These are phyloP conservation scores for Synanthedon vespiformis DNA, from an alignment of 2,888 invertebrate species.

Conservation along the genomic window DNA sequence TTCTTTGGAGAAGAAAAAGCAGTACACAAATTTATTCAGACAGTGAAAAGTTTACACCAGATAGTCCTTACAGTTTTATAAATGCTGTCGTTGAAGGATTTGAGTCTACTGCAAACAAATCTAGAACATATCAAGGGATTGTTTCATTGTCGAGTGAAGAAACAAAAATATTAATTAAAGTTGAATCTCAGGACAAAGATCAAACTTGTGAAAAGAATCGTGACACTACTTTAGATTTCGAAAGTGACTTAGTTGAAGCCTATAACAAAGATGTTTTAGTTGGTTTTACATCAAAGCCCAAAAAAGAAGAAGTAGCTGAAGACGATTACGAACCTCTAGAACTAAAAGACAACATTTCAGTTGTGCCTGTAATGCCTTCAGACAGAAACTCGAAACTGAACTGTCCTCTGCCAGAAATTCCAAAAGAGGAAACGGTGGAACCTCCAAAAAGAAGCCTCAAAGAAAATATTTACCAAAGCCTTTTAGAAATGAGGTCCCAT, in stretches of 20 bases:
- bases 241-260: conserved; percentile 57
- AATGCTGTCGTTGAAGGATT: conserved; percentile 35
- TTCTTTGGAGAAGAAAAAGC: conserved; percentile 72
- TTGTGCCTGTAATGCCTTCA: conserved; percentile 40
- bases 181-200: conserved; percentile 28
- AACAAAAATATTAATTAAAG: conserved; percentile 2
- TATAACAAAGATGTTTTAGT: conserved; percentile 54
- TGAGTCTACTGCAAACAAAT: conserved; percentile 20
- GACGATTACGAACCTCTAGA: conserved; percentile 63
- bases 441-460: conserved; percentile 13
- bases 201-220: conserved; percentile 2
- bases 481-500: conserved; percentile 59
- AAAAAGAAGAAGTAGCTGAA: conserved; percentile 31
- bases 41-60: conserved; percentile 38
- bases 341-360: conserved; percentile 42
- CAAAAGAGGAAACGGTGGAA: conserved; percentile 23
- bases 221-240: conserved; percentile 46
- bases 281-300: conserved; percentile 40
- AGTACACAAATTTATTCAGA: conserved; percentile 50
- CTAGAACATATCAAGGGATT: conserved; percentile 7
- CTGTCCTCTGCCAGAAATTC: conserved; percentile 64
- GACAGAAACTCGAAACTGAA: conserved; percentile 54
- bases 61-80: conserved; percentile 44
- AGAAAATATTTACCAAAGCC: conserved; percentile 59
- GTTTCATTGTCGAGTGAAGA: conserved; percentile 5